Conservation (phyloP, 1,140 invertebrate genomes). For the Trichonephila clavipes region DNA sequence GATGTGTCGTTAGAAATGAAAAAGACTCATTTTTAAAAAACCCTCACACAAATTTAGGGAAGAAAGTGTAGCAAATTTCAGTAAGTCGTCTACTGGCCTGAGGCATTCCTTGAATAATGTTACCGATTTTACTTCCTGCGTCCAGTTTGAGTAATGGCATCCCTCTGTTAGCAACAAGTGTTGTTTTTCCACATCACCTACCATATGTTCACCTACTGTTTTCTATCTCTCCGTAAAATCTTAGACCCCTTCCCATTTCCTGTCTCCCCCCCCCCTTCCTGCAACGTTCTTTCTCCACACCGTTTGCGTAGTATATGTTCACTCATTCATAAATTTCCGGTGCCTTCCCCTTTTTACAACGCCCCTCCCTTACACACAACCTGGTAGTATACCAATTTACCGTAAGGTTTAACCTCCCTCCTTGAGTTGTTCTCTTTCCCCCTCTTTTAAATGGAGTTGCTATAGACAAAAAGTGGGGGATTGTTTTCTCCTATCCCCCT, state of each 20-base stretch:
- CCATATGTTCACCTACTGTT: constrained; percentile 71
- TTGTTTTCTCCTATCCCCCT: too few relatives aligned
- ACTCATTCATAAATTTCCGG: constrained; percentile 72
- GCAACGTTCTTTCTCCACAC: neutral
- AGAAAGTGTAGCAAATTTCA: too few relatives aligned
- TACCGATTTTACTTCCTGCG: neutral
- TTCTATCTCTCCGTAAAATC: neutral
- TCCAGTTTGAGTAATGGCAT: neutral
- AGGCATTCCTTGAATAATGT: neutral
- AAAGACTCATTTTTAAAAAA: too few relatives aligned
- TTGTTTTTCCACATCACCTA: neutral
- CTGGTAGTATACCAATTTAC: neutral
- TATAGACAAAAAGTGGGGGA: too few relatives aligned
- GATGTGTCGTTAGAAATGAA: too few relatives aligned
- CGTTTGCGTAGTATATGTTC: constrained; percentile 38
- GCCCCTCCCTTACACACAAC: neutral
- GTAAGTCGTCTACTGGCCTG: too few relatives aligned
- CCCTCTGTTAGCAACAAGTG: constrained; percentile 56
- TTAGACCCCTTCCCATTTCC: constrained; percentile 56
- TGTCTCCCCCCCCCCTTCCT: constrained; percentile 4
- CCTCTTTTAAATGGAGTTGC: too few relatives aligned
- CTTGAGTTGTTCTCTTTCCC: too few relatives aligned
- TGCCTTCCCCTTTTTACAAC: neutral
- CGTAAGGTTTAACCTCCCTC: too few relatives aligned
- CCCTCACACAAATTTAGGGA: too few relatives aligned